A percentile compares a stretch with the other conserved stretches of the same genome.
Evolutionary conservation across 2,888 invertebrate genomes (phyloP).

Genomic region (Strigamia maritima): DNA sequence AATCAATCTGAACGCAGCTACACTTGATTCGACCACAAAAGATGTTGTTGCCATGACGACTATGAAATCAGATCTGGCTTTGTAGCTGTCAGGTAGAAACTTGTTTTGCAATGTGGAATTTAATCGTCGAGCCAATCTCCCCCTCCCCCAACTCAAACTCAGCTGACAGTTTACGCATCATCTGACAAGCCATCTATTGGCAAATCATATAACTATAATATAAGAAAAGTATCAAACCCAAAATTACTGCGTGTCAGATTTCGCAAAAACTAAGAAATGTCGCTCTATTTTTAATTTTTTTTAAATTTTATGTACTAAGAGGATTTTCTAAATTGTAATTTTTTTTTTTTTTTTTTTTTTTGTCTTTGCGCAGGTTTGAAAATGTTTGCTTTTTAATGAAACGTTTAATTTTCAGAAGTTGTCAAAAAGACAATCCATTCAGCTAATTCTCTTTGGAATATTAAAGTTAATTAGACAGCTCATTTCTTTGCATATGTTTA

Average conservation of each 20-base stretch:
- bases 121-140: slow-evolving; percentile 1
- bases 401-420: slow-evolving; percentile 13
- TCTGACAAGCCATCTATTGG: neutral
- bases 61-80: slow-evolving; percentile 16
- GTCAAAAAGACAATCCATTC: slow-evolving; percentile 21
- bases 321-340: neutral
- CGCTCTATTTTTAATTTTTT: neutral
- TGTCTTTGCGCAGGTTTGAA: neutral
- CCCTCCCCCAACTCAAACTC: neutral
- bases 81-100: slow-evolving; percentile 27
- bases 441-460: slow-evolving; percentile 12
- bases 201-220: neutral
- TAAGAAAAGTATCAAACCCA: too few relatives aligned
- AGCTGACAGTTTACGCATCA: neutral
- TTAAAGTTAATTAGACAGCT: slow-evolving; percentile 21
- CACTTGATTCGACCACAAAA: slow-evolving; percentile 21
- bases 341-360: neutral
- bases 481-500: slow-evolving; percentile 1
- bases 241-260: too few relatives aligned
- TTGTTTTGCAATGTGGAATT: slow-evolving; percentile 1
- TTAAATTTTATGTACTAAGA: neutral
- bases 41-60: slow-evolving; percentile 18
- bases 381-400: slow-evolving; percentile 24
- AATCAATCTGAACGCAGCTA: neutral
- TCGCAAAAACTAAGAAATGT: neutral